Evolutionary conservation across 2,888 invertebrate genomes (phyloP), one percentile per base, ranked within the genome.

Genomic region (Polylopha cassiicola): DNA sequence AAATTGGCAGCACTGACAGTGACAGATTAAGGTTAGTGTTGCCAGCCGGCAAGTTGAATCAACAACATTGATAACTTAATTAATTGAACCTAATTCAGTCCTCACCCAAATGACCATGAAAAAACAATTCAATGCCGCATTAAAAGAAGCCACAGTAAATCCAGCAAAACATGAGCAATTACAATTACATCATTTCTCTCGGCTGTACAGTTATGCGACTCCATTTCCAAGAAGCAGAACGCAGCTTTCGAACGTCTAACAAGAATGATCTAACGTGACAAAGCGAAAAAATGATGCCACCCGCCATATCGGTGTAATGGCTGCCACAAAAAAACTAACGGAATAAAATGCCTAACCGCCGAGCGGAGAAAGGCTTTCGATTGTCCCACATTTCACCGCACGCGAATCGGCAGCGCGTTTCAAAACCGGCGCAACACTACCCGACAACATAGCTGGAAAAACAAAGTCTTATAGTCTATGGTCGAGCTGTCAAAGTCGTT

Each of bases 251-350:
- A 79, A 72, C 72, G 55, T 73, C 79, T 78, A 76, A 76, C 79
- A 69, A 80, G 78, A 82, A 80, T 85, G 82, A 85, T 85, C 85
- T 84, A 85, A 85, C 82, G 84, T 84, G 85, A 82, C 82, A 74
- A 73, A 74, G 81, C 78, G 72, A 79, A 80, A 80, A 81, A 84
- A 81, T 76, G 70, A 81, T 82, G 81, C 84, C 80, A 79, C 70
- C 69, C 70, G 73, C 72, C 80, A 74, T 79, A 73, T 80, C 75
- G 72, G 73, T 73, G 73, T 80, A 77, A 80, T 82, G 76, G 75
- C 78, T 68, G 73, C 76, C 73, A 77, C 79, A 73, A 82, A 85
- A 82, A 85, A 82, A 82, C 76, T 84, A 85, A 85, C 85, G 82
- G 84, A 75, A 84, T 80, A 81, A 84, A 84, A 84, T 85, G 74